phyloP scores from a whole-genome alignment of 2,797 vertebrate species.

The Takifugu rubripes region DNA sequence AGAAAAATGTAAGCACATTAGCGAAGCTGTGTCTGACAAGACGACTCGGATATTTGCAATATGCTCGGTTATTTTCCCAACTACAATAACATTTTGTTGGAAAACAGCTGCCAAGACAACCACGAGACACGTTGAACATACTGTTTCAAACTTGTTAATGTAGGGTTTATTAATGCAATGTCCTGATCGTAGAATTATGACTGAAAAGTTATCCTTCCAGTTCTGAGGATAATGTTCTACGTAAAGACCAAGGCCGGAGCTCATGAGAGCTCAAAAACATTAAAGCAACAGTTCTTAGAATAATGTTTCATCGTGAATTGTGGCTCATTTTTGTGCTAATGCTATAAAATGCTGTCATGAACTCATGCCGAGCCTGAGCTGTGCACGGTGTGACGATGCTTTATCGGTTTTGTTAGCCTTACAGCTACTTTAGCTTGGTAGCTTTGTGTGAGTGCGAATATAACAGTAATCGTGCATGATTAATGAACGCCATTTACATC shows the following conservation, averaged over 20 bases:
- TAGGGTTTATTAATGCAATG: slow-evolving; percentile 9
- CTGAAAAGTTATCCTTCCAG: not conserved
- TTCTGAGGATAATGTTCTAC: not conserved
- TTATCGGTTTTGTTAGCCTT: no score
- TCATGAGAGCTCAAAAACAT: no score
- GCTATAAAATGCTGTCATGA: no score
- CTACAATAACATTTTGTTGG: slow-evolving; percentile 37
- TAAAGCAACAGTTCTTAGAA: no score
- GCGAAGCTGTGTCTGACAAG: slow-evolving; percentile 15
- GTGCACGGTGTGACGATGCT: no score
- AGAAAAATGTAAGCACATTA: slow-evolving; percentile 32
- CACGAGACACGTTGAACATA: slow-evolving; percentile 2
- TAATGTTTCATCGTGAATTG: no score
- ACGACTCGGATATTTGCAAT: slow-evolving; percentile 21
- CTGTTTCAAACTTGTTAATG: not conserved
- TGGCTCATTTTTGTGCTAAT: no score
- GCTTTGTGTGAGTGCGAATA: not conserved
- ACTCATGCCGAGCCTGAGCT: no score
- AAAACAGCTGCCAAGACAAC: slow-evolving; percentile 27
- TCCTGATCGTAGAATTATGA: slow-evolving; percentile 2
- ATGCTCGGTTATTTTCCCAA: slow-evolving; percentile 37
- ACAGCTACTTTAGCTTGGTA: no score
- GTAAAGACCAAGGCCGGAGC: no score
- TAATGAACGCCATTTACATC: not conserved
- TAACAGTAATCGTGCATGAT: not conserved